phyloP scores from a whole-genome alignment of 2,113 vertebrate genomes.

The Dromaius novaehollandiae region DNA sequence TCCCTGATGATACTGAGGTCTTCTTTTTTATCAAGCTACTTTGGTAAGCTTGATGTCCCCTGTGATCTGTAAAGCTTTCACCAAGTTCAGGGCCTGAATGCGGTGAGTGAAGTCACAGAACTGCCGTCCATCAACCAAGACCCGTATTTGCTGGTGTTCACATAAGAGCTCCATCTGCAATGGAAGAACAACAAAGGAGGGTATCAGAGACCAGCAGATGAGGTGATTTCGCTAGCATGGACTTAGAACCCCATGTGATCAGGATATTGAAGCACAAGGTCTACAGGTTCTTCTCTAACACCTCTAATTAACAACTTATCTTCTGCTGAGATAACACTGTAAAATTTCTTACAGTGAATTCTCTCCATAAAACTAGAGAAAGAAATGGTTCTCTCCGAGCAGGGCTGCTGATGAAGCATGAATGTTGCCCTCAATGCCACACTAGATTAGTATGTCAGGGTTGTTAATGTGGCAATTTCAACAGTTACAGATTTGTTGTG shows the following conservation, averaged over 20 bases:
- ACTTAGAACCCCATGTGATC: not conserved
- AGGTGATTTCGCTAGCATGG: not conserved
- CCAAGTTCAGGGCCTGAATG: slow-evolving; percentile 76
- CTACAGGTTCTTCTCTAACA: not conserved
- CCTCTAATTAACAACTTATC: not conserved
- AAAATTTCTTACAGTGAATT: not conserved
- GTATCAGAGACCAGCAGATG: not conserved
- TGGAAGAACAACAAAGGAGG: not conserved
- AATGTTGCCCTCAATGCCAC: not conserved
- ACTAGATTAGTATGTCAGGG: not conserved
- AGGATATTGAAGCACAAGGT: not conserved
- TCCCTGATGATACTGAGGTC: not conserved
- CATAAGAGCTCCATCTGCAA: slow-evolving; percentile 90
- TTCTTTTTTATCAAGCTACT: slow-evolving; percentile 80
- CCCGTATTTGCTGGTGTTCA: slow-evolving; percentile 91
- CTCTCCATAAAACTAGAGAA: not conserved
- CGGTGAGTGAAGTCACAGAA: slow-evolving; percentile 88
- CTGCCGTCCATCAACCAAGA: slow-evolving; percentile 88
- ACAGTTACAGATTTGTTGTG: not conserved
- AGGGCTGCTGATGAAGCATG: not conserved
- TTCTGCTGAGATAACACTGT: not conserved
- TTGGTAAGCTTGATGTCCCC: slow-evolving; percentile 90
- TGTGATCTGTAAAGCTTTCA: slow-evolving; percentile 83
- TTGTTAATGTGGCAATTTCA: not conserved
- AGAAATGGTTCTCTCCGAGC: not conserved